These are phyloP conservation scores for Neosilurus hyrtlii DNA, from an alignment of 2,797 vertebrate species.

Conservation along the genomic window DNA sequence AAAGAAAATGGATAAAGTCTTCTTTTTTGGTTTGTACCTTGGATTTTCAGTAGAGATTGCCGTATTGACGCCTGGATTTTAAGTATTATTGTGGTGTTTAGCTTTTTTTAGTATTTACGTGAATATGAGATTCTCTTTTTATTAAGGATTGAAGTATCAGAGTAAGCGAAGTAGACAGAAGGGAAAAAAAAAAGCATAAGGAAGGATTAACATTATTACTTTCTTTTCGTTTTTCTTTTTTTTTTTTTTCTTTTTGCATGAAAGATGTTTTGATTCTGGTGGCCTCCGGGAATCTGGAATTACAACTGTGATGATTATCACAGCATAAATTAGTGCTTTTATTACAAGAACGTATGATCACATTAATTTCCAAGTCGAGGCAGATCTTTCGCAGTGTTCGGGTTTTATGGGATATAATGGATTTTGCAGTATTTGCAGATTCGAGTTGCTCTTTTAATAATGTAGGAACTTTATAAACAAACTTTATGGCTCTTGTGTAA, in stretches of 20 bases:
- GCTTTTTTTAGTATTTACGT: too few relatives aligned
- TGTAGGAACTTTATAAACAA: neutral
- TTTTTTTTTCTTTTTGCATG: neutral
- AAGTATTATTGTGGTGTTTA: neutral
- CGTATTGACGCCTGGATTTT: too few relatives aligned
- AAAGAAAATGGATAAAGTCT: neutral
- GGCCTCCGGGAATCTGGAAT: neutral
- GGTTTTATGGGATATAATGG: constrained; percentile 5
- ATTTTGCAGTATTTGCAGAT: constrained; percentile 1
- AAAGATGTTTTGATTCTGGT: neutral
- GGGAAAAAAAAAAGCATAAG: neutral
- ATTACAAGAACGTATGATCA: neutral
- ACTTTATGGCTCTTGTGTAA: neutral
- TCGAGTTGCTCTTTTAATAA: constrained; percentile 14
- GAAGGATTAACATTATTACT: neutral
- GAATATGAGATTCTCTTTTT: neutral
- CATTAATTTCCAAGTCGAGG: neutral
- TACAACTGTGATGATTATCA: neutral
- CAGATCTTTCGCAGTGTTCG: neutral
- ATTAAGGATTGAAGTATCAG: too few relatives aligned
- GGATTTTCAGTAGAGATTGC: neutral
- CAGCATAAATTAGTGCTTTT: neutral
- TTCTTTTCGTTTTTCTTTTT: neutral
- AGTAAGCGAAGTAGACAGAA: neutral
- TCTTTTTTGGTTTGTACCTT: neutral